Base-by-base conservation (phyloP, 2,797 vertebrate genomes). In the Ceryle rudis region DNA sequence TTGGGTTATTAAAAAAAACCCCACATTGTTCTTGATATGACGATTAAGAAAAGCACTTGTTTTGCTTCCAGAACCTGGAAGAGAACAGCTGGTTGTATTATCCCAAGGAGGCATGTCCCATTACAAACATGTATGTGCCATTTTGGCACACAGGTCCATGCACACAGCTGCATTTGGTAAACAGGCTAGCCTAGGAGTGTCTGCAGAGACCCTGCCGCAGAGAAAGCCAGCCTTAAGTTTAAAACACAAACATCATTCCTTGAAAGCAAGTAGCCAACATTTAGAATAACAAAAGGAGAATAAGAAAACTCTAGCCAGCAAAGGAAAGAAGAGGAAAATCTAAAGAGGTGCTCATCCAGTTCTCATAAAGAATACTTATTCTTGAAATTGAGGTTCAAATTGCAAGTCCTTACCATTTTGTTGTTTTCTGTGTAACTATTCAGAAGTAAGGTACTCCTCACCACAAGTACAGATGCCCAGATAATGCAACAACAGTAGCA, bases 111-210 rank as follows among this genome's bases (percentile, higher is more conserved):
- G 20, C 8, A 25, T 10, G 13, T 84, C 78, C 78, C 1, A 2
- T 75, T 88, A 74, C 25, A 90, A 94, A 65, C 55, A 73, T 52
- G 39, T 26, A 47, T 44, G 55, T 94, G 86, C 58, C 86, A 49
- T 80, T 93, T 89, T 75, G 91, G 95, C 94, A 90, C 39, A 19
- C 65, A 65, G 31, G 86, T 84, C 78, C 69, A 54, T n/a, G 46
- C n/a, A 18, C 16, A 75, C 96, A 97, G 97, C 97, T 97, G 94
- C 42, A 35, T 64, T 67, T 61, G 73, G 33, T 91, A 97, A 97
- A 95, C 77, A 92, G 67, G 35, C 42, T 33, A 33, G 35, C 42
- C n/a, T 44, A 72, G 54, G 39, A 61, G 37, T 1, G 6, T 71
- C 65, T 74, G 52, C 44, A 64, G 82, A n/a, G 46, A 62, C 78